These are phyloP conservation scores for Aquatica leii DNA, from an alignment of 2,888 invertebrate genomes.

Conservation along the genomic window DNA sequence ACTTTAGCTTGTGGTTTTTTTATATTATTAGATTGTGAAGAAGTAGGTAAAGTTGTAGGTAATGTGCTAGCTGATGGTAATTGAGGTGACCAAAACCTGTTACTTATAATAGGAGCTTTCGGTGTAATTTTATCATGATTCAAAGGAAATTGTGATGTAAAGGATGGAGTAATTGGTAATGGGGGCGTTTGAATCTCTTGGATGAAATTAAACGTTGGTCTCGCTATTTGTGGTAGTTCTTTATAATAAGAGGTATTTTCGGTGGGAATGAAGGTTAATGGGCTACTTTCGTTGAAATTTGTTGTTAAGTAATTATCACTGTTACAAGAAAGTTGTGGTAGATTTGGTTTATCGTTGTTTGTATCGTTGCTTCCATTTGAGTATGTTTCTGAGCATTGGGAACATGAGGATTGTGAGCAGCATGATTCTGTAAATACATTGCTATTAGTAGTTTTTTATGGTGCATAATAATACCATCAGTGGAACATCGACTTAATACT, in stretches of 20 bases:
- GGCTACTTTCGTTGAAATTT: constrained; percentile 57
- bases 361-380: constrained; percentile 58
- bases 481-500: constrained; percentile 57
- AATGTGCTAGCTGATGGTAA: constrained; percentile 28
- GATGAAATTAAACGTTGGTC: neutral
- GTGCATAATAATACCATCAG: constrained; percentile 52
- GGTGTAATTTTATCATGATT: neutral
- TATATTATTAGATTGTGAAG: constrained; percentile 54
- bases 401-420: constrained; percentile 76
- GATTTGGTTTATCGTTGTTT: constrained; percentile 9
- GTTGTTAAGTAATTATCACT: constrained; percentile 56
- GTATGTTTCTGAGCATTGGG: constrained; percentile 66
- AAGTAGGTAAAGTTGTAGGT: constrained; percentile 52
- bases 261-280: constrained; percentile 46
- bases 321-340: constrained; percentile 29
- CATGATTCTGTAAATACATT: constrained; percentile 66
- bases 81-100: neutral
- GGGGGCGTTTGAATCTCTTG: constrained; percentile 42
- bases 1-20: constrained; percentile 75
- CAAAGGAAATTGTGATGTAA: neutral
- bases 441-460: neutral
- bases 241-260: neutral
- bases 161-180: constrained; percentile 36
- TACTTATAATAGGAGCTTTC: neutral
- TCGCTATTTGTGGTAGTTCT: neutral